Percentiles rank a stretch among this genome's conserved stretches.
Conservation (phyloP, 2,888 invertebrate species). For the Aleiodes leptofemur region DNA sequence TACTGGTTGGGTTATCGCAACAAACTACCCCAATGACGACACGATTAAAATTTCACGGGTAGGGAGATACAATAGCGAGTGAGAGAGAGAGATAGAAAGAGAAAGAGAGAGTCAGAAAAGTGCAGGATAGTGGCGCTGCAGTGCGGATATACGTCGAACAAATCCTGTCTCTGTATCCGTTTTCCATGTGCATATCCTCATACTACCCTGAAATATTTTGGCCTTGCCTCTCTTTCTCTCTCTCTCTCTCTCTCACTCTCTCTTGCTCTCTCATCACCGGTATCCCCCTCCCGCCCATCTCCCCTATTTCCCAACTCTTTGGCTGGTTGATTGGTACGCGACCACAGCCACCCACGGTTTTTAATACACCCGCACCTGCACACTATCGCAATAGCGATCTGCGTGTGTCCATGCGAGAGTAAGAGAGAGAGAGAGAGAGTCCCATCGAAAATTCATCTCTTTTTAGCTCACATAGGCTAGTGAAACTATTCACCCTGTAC, state of each 20-base stretch:
- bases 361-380: slow-evolving; percentile 73
- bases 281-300: slow-evolving; percentile 44
- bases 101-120: slow-evolving; percentile 11
- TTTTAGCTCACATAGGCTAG: slow-evolving; percentile 49
- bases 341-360: slow-evolving; percentile 71
- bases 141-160: slow-evolving; percentile 35
- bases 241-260: slow-evolving; percentile 47
- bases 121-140: slow-evolving; percentile 25
- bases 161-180: slow-evolving; percentile 56
- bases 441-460: slow-evolving; percentile 42
- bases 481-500: slow-evolving; percentile 17
- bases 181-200: slow-evolving; percentile 8
- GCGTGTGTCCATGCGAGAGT: slow-evolving; percentile 40
- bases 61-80: slow-evolving; percentile 55
- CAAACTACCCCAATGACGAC: slow-evolving; percentile 75
- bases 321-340: slow-evolving; percentile 72
- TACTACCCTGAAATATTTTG: slow-evolving; percentile 26
- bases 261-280: slow-evolving; percentile 28
- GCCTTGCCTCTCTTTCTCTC: slow-evolving; percentile 4
- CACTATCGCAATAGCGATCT: slow-evolving; percentile 58
- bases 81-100: slow-evolving; percentile 4
- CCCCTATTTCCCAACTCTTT: slow-evolving; percentile 41
- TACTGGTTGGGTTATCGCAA: slow-evolving; percentile 71
- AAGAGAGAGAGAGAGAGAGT: slow-evolving; percentile 56
- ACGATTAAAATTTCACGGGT: slow-evolving; percentile 74